These are phyloP conservation scores for Heliconius charithonia DNA, from an alignment of 2,888 invertebrate species.

Conservation along the genomic window DNA sequence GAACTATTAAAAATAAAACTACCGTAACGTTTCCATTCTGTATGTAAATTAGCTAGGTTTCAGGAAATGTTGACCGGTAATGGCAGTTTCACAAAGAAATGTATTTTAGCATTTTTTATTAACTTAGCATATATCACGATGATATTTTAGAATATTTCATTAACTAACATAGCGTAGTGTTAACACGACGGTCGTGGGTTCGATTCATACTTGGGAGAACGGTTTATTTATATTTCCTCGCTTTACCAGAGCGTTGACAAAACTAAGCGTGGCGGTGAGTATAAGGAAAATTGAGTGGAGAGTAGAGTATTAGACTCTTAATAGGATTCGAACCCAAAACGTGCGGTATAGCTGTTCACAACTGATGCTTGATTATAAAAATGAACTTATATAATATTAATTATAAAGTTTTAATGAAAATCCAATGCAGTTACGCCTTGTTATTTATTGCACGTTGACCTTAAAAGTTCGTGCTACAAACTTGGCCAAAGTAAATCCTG, in stretches of 20 bases:
- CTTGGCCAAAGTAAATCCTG: constrained; percentile 12
- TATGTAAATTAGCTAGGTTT: constrained; percentile 15
- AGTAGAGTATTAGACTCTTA: no score
- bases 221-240: no score
- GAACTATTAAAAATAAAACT: constrained; percentile 7
- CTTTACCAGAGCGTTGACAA: no score
- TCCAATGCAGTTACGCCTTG: constrained; percentile 5
- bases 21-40: constrained; percentile 9
- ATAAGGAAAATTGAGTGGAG: no score
- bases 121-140: neutral
- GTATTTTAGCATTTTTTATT: neutral
- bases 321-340: no score
- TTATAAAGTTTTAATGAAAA: constrained; percentile 20
- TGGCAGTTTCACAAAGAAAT: neutral
- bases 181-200: no score
- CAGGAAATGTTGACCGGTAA: constrained; percentile 15
- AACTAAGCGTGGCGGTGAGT: no score
- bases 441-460: constrained; percentile 8
- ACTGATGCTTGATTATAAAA: neutral
- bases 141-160: neutral
- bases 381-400: neutral
- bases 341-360: no score
- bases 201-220: no score
- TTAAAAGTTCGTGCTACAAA: constrained; percentile 17
- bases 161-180: no score